Evolutionary conservation across 2,888 invertebrate species (phyloP), one percentile per base, ranked within the genome.

Genomic region (Chrysodeixis includens): DNA sequence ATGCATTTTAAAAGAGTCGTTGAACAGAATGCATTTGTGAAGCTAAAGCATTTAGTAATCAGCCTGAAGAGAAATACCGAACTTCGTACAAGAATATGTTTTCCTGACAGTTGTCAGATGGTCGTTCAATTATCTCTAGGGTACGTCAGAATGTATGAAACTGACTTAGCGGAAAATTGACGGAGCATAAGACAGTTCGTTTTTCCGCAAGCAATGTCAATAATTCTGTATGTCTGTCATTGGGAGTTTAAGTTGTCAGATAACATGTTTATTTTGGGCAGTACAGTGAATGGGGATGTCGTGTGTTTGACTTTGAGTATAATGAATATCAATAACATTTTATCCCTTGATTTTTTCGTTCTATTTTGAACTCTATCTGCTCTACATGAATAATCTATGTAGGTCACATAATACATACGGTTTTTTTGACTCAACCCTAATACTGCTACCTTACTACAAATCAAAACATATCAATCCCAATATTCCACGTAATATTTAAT

Each of bases 1-100:
- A 56, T 65, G 66, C 64, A 67, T 76, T 76, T 76, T 69, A 63
- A 30, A 76, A 30, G 54, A 76, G 66, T 46, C 53, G 22, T 56
- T 16, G 60, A 58, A 62, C n/a, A 49, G 18, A 8, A 46, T 46
- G 46, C 46, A 46, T 46, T 46, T 46, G 18, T 18, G 7, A 18
- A 18, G 16, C 12, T 16, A 16, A 6, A 44, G 18, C 18, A 46
- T 16, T 46, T 16, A 46, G 16, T 46, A 7, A 16, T 46, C 35
- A 46, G 46, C 8, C 8, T 7, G n/a, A 46, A 2, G 46, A 18
- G n/a, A 46, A 46, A 18, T n/a, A 18, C 46, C 18, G 40, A 30
- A 56, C 54, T 18, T 18, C 9, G n/a, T 61, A 51, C 56, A 18
- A 30, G 16, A 49, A 26, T 22, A 53, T 66, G 46, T 61, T 44